Base-by-base conservation (phyloP, 2,888 invertebrate species). In the Agonopterix arenella region DNA sequence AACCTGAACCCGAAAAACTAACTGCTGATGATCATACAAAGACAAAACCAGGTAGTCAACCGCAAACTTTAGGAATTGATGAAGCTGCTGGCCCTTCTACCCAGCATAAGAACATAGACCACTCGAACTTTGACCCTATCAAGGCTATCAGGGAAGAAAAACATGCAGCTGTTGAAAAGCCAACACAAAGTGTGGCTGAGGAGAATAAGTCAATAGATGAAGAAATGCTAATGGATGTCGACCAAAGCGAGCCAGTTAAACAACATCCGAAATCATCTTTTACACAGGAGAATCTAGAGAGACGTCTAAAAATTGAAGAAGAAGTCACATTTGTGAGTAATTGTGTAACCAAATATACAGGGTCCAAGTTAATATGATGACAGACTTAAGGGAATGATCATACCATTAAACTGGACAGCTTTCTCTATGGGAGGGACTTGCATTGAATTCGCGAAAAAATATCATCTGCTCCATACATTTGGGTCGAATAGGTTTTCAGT, bases 271-370 rank as follows among this genome's bases (percentile, higher is more conserved):
- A 53, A 49, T 49, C 60, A 46, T 62, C 67, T 41, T 44, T 45
- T 42, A 58, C 66, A 28, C 73, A 78, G 66, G 74, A 76, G 56
- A 64, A 68, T 54, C 69, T 88, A 43, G 86, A 86, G 60, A 73
- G 88, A 49, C 66, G 88, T 45, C 70, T 88, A 7, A 75, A 70
- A 57, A 89, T 89, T 64, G 89, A 89, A 63, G 82, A 84, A 48
- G 88, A 89, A 74, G 86, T 88, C 5, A 82, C 76, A 50, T 86
- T 88, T 79, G 89, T 89, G 66, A 76, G 88, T 76, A 47, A 11
- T 41, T 41, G 28, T 37, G 13, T 2, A 43, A 11, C n/a, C 10
- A 10, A 40, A 10, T 3, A 18, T 18, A 13, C 13, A 13, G 13
- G 13, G 13, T 13, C 2, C 13, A 13, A 2, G 1, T 13, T 13